Percentiles rank a stretch among this genome's conserved stretches.
phyloP scores from a whole-genome alignment of 1,140 invertebrate genomes.

The Drosophila kohkoa region DNA sequence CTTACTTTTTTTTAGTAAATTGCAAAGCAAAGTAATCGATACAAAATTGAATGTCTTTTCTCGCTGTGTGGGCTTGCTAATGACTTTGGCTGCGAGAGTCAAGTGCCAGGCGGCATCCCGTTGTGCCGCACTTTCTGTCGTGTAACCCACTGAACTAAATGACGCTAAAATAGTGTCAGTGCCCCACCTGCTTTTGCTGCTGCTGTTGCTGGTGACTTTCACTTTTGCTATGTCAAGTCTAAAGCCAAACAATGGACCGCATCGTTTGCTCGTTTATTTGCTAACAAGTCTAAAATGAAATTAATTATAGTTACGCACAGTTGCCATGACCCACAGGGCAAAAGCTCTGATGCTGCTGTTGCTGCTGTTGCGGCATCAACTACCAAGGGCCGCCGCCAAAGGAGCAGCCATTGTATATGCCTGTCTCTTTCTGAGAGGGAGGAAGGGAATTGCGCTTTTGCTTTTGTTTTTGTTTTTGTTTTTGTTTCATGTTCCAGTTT shows the following conservation, averaged over 20 bases:
- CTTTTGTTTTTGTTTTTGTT: conserved; percentile 22
- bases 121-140: not conserved
- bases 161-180: conserved; percentile 24
- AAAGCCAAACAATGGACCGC: conserved; percentile 61
- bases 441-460: not conserved
- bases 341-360: not conserved
- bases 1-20: too few relatives aligned
- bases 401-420: conserved; percentile 10
- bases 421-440: not conserved
- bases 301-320: conserved; percentile 82
- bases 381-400: not conserved
- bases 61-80: conserved; percentile 10
- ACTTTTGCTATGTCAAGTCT: conserved; percentile 25
- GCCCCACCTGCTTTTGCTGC: not conserved
- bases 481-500: not conserved
- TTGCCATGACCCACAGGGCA: conserved; percentile 51
- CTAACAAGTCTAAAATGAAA: conserved; percentile 83
- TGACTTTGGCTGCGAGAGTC: not conserved
- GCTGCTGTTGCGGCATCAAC: not conserved
- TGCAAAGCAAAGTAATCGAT: too few relatives aligned
- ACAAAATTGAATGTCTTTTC: too few relatives aligned
- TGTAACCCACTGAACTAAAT: conserved; percentile 9
- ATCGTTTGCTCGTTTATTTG: conserved; percentile 83
- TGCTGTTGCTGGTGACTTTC: conserved; percentile 1
- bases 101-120: conserved; percentile 18